Conservation (phyloP, 2,797 vertebrate genomes). For the Cyclura pinguis region DNA sequence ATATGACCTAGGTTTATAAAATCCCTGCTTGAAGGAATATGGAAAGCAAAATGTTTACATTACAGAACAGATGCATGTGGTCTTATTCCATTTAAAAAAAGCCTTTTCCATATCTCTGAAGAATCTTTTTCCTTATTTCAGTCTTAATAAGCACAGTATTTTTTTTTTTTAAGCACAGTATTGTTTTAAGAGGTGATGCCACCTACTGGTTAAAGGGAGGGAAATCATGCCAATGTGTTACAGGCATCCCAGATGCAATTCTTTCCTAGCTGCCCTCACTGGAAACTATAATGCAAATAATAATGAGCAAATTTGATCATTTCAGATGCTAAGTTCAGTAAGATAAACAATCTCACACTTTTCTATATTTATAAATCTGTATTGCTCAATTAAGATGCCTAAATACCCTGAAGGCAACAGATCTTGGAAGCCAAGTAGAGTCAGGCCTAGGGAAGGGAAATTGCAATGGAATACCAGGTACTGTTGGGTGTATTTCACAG, state of each 20-base stretch:
- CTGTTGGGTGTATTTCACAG: too few species aligned
- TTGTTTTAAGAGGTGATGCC: slow-evolving; percentile 8
- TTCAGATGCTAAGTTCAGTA: background rate
- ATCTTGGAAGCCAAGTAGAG: too few species aligned
- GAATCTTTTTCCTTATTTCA: background rate
- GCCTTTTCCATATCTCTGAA: background rate
- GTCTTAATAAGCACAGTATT: background rate
- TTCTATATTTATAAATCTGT: background rate
- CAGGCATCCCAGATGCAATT: background rate
- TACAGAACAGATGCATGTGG: background rate
- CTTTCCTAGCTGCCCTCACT: background rate
- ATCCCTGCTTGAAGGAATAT: background rate
- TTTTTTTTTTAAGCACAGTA: background rate
- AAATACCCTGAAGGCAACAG: too few species aligned
- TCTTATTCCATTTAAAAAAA: background rate
- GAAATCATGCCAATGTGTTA: background rate
- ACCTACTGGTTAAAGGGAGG: background rate
- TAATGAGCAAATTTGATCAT: background rate
- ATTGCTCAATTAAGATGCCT: background rate
- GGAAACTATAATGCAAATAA: background rate
- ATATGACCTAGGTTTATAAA: background rate
- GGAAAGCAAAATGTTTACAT: background rate
- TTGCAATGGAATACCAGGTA: too few species aligned
- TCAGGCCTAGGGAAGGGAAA: too few species aligned
- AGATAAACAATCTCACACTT: background rate